A percentile compares a stretch with the other conserved stretches of the same genome.
Evolutionary conservation across 2,113 vertebrate genomes (phyloP).

Genomic region (Halichoerus grypus): DNA sequence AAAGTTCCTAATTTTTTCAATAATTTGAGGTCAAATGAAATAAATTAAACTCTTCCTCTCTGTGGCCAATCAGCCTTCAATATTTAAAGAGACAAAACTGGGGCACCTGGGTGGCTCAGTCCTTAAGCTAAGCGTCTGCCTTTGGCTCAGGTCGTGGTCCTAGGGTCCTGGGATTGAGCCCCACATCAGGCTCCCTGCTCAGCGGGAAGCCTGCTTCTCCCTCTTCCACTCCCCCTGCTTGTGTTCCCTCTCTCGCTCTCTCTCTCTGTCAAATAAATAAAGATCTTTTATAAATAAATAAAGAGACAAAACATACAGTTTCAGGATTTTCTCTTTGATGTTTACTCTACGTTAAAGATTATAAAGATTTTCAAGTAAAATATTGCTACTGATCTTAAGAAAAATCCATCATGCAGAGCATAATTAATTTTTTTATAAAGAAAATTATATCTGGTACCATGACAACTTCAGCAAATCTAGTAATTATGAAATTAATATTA

Average conservation of each 20-base stretch:
- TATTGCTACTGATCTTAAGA: constrained; percentile 3
- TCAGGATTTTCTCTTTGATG: constrained; percentile 37
- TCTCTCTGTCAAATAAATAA: too few relatives aligned
- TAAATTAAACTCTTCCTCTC: background rate
- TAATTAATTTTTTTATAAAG: background rate
- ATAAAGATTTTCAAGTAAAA: constrained; percentile 43
- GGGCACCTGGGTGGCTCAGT: too few relatives aligned
- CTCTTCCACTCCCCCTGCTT: too few relatives aligned
- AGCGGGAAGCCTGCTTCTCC: too few relatives aligned
- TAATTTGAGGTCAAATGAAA: constrained; percentile 8
- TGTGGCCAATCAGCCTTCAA: background rate
- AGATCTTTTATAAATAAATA: background rate
- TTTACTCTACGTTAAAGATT: constrained; percentile 31
- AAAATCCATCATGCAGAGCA: background rate
- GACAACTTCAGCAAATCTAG: constrained; percentile 15
- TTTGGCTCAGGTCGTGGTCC: too few relatives aligned
- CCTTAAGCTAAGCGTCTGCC: too few relatives aligned
- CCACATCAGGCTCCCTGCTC: too few relatives aligned
- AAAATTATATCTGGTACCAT: constrained; percentile 26
- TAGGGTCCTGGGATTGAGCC: too few relatives aligned
- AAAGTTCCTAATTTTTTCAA: background rate
- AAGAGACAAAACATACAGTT: background rate
- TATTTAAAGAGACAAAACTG: background rate
- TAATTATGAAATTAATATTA: constrained; percentile 30
- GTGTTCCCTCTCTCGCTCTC: too few relatives aligned